Percentiles rank a stretch among this genome's conserved stretches.
phyloP scores from a whole-genome alignment of 2,113 vertebrate genomes.

The Ageneiosus marmoratus region DNA sequence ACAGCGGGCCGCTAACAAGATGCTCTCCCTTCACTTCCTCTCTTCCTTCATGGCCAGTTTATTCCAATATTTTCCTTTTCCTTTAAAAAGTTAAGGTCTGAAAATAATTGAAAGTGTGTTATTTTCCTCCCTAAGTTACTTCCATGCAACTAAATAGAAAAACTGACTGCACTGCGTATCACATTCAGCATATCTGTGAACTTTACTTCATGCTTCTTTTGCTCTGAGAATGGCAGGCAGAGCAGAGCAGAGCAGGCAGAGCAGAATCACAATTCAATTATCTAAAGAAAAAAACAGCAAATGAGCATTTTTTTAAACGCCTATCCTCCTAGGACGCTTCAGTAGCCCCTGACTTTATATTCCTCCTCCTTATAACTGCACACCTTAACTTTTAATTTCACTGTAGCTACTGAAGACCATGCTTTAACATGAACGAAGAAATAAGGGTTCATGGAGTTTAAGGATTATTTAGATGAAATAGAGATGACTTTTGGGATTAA shows the following conservation, averaged over 20 bases:
- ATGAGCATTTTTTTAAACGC: not conserved
- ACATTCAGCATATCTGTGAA: slow-evolving; percentile 46
- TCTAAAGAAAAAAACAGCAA: not conserved
- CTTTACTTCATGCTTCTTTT: slow-evolving; percentile 41
- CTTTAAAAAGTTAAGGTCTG: slow-evolving; percentile 38
- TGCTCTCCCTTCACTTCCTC: slow-evolving; percentile 66
- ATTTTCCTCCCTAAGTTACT: slow-evolving; percentile 45
- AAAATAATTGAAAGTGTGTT: slow-evolving; percentile 70
- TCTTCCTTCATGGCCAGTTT: slow-evolving; percentile 68
- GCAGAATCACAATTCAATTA: slow-evolving; percentile 24
- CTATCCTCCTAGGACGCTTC: not conserved
- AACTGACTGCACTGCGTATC: slow-evolving; percentile 42
- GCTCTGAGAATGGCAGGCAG: slow-evolving; percentile 26
- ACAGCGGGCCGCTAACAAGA: slow-evolving; percentile 73
- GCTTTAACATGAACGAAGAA: not conserved
- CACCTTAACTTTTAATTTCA: not conserved
- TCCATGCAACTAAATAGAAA: slow-evolving; percentile 55
- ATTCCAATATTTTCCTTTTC: slow-evolving; percentile 50
- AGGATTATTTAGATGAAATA: not conserved
- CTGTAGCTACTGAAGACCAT: not conserved
- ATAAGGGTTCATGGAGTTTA: not conserved
- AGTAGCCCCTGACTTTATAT: not conserved
- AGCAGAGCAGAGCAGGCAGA: too few species aligned
- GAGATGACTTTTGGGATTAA: not conserved
- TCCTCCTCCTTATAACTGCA: not conserved